Conservation (phyloP, 92 coral and sea anemone genomes). For the Phenganax stokvisi region DNA sequence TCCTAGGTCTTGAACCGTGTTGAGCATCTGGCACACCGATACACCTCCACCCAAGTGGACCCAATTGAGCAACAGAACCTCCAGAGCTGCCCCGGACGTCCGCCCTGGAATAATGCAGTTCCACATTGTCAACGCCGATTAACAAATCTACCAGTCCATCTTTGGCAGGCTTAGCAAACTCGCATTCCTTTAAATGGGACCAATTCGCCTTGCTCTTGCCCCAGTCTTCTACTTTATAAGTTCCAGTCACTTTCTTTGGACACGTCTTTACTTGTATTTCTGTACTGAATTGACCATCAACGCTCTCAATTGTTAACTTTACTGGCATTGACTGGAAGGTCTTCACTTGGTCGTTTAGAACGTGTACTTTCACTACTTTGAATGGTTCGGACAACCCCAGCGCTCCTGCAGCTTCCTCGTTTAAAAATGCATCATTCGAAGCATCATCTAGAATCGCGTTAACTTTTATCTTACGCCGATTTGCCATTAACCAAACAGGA, state of each 20-base stretch:
- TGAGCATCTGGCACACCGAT: neutral
- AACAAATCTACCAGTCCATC: slow-evolving; percentile 34
- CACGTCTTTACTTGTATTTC: slow-evolving; percentile 47
- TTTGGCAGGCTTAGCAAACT: slow-evolving; percentile 51
- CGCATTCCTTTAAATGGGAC: slow-evolving; percentile 51
- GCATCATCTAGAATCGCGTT: slow-evolving; percentile 20
- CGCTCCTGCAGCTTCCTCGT: neutral
- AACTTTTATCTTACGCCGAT: neutral
- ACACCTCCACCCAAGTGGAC: slow-evolving; percentile 16
- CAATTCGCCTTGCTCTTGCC: slow-evolving; percentile 41
- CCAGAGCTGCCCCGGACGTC: neutral
- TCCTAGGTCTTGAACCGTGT: neutral
- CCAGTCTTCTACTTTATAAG: slow-evolving; percentile 54
- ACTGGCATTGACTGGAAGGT: slow-evolving; percentile 58
- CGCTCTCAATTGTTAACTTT: slow-evolving; percentile 46
- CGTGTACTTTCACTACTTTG: slow-evolving; percentile 55
- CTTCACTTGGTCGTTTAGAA: slow-evolving; percentile 48
- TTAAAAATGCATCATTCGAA: neutral
- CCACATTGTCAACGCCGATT: slow-evolving; percentile 10
- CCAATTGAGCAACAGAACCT: slow-evolving; percentile 4
- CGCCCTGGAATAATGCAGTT: slow-evolving; percentile 14
- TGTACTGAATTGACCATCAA: slow-evolving; percentile 43
- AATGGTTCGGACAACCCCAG: slow-evolving; percentile 51
- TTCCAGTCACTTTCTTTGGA: slow-evolving; percentile 49
- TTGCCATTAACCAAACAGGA: slow-evolving; percentile 8